A percentile compares a stretch with the other conserved stretches of the same genome.
Conservation (phyloP, 2,113 vertebrate genomes). For the Lathamus discolor region DNA sequence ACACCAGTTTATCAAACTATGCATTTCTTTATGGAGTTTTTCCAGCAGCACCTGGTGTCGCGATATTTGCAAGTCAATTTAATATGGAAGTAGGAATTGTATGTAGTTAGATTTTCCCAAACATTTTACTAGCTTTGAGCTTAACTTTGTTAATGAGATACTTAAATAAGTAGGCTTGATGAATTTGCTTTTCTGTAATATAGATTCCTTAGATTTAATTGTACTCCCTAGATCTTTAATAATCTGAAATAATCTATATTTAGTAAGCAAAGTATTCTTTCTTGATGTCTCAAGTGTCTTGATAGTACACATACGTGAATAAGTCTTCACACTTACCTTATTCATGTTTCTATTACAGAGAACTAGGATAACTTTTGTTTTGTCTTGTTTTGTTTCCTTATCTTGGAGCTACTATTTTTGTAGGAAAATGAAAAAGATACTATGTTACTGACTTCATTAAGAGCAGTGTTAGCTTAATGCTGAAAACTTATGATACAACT, state of each 20-base stretch:
- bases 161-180: background rate
- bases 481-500: background rate
- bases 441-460: background rate
- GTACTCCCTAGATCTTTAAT: background rate
- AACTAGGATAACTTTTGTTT: background rate
- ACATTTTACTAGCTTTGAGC: background rate
- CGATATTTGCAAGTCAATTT: constrained; percentile 95
- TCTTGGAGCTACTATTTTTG: background rate
- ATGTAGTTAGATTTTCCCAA: constrained; percentile 65
- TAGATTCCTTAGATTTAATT: background rate
- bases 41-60: constrained; percentile 94
- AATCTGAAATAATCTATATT: background rate
- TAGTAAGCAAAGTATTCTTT: background rate
- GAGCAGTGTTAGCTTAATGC: background rate
- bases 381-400: background rate
- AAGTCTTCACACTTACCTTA: background rate
- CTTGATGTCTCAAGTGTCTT: background rate
- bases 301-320: background rate
- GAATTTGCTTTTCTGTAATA: background rate
- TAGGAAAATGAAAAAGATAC: background rate
- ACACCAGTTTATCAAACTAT: constrained; percentile 93
- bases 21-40: constrained; percentile 96
- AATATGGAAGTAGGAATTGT: constrained; percentile 97
- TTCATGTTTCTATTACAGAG: background rate
- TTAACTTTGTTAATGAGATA: background rate